Evolutionary conservation across 2,113 vertebrate genomes (phyloP), one percentile per base, ranked within the genome.

Genomic region (Zeus faber): DNA sequence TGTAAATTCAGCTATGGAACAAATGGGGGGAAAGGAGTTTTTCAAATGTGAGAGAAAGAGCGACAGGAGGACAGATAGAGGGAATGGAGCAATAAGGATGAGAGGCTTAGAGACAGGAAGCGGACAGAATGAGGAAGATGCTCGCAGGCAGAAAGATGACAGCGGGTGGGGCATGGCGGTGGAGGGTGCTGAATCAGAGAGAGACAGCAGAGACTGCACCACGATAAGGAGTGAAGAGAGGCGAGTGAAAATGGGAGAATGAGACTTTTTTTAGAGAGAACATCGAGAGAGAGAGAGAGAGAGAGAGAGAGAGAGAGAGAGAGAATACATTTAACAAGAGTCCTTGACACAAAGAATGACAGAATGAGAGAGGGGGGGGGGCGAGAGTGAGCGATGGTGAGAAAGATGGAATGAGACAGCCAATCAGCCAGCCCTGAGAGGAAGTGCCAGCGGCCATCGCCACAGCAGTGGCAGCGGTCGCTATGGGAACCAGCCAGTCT

Each of bases 1-100:
- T 81, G 64, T 74, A 73, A 77, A 76, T 79, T 65, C 77, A 81
- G 78, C 39, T 77, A 77, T 75, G 67, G 81, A 79, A 62, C 60
- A 80, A 74, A 85, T 72, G 69, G 66, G 65, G 71, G 81, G 57
- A 62, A 70, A 75, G 68, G 70, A 69, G n/a, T n/a, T 77, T 77
- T 60, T 56, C 29, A 78, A 72, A 76, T 66, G 67, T 35, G 40
- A 79, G 56, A 76, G 3, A 35, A 2, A 35, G 33, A 35, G 3
- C 11, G 3, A 35, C 2, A 35, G 3, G n/a, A 2, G n/a, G 3
- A 7, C 10, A 33, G 31, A 33, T 2, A 33, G 31, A 33, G 31
- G 13, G 31, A 33, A 11, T n/a, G 37, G 60, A 68, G 56, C 52
- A 74, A 80, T 74, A 75, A 78, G 69, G 62, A 39, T 67, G 77